Conservation (phyloP, 2,797 vertebrate species). For the Nothura maculosa region DNA sequence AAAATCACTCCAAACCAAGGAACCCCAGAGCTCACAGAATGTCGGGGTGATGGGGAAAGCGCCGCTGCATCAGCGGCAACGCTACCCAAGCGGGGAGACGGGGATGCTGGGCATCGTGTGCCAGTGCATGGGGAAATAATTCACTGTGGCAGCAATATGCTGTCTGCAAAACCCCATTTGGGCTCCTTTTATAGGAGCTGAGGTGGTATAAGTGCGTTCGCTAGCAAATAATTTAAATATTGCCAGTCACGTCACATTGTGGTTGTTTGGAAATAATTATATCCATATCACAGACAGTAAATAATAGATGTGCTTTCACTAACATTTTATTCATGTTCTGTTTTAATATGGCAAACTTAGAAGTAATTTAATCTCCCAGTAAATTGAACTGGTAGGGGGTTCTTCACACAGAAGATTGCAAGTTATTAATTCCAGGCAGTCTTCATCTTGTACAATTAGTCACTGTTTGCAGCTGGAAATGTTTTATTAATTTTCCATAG, state of each 20-base stretch:
- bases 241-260: constrained; percentile 87
- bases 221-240: constrained; percentile 85
- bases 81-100: background rate
- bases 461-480: constrained; percentile 91
- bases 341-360: constrained; percentile 94
- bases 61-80: background rate
- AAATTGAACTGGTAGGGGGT: constrained; percentile 92
- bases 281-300: constrained; percentile 95
- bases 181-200: background rate
- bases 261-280: constrained; percentile 92
- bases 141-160: background rate
- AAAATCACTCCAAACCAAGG: background rate
- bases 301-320: constrained; percentile 91
- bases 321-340: constrained; percentile 89
- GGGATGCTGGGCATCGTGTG: background rate
- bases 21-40: background rate
- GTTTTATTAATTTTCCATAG: constrained; percentile 90
- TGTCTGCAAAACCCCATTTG: constrained; percentile 10
- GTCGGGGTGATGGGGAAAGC: background rate
- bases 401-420: constrained; percentile 89
- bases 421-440: constrained; percentile 91
- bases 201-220: constrained; percentile 37
- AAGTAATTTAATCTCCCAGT: constrained; percentile 92
- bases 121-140: constrained; percentile 6
- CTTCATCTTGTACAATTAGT: constrained; percentile 92